Evolutionary conservation across 2,113 vertebrate species (phyloP).

Genomic region (Riparia riparia): DNA sequence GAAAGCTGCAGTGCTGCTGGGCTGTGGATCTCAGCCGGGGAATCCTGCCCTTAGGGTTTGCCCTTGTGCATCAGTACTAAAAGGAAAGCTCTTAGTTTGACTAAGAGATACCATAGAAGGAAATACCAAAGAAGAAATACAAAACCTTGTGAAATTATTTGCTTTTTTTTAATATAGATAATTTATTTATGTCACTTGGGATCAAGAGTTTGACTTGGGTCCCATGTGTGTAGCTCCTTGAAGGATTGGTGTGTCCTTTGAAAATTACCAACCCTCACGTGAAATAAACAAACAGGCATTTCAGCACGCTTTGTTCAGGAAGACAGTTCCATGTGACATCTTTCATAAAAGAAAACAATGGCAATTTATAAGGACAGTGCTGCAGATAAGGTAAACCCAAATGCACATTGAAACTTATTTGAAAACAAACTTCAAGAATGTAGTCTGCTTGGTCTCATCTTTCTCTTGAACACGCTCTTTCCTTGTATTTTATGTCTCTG

Average conservation of each 20-base stretch:
- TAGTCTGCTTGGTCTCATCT: background rate
- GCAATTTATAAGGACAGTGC: background rate
- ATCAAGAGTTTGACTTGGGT: background rate
- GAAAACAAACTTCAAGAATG: background rate
- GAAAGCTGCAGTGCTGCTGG: background rate
- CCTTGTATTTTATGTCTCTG: background rate
- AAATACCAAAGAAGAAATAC: background rate
- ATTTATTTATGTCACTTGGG: background rate
- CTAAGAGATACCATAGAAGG: background rate
- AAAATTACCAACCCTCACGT: background rate
- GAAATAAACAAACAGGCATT: background rate
- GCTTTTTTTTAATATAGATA: background rate
- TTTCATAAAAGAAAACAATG: constrained; percentile 1
- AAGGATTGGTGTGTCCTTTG: background rate
- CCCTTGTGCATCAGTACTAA: fast-evolving
- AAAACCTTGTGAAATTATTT: background rate
- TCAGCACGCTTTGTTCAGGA: background rate
- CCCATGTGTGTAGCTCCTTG: background rate
- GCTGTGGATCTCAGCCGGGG: background rate
- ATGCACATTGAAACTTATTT: background rate
- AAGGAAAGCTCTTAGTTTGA: background rate
- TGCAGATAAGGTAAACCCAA: background rate
- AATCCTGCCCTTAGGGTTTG: background rate
- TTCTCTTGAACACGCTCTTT: background rate
- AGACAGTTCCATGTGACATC: background rate